Evolutionary conservation across 2,888 invertebrate species (phyloP).

Genomic region (Eilema griseolum): DNA sequence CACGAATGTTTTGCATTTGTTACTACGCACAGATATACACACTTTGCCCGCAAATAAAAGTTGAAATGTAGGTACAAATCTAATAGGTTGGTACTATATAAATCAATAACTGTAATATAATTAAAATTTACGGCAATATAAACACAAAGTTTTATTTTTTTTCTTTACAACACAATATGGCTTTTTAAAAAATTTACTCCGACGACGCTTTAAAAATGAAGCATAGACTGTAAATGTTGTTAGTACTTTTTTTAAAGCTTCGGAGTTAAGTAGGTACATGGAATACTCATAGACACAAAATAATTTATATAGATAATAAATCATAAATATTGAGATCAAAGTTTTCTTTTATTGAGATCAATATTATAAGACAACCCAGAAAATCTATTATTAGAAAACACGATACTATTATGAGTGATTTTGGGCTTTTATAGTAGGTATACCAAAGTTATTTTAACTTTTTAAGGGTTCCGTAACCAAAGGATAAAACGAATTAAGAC

Average conservation of each 20-base stretch:
- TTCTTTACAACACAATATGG: background rate
- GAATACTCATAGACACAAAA: background rate
- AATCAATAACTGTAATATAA: too few species aligned
- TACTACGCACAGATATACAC: slow-evolving; percentile 2
- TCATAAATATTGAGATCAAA: slow-evolving; percentile 3
- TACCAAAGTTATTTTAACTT: too few species aligned
- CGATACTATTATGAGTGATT: too few species aligned
- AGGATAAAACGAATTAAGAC: too few species aligned
- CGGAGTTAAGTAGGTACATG: too few species aligned
- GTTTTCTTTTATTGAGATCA: background rate
- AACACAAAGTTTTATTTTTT: background rate
- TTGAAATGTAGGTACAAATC: slow-evolving; percentile 6
- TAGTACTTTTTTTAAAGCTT: too few species aligned
- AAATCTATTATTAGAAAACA: background rate
- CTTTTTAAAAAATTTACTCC: background rate
- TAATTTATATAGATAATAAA: background rate
- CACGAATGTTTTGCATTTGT: too few species aligned
- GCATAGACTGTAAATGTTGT: too few species aligned
- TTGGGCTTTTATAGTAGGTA: too few species aligned
- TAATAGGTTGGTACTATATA: background rate
- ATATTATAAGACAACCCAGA: background rate
- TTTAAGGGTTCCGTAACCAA: too few species aligned
- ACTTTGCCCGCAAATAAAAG: slow-evolving; percentile 21
- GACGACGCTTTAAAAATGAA: background rate
- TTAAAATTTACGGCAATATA: too few species aligned